Percentiles rank a stretch among this genome's conserved stretches.
These are phyloP conservation scores for Melikaiella ostensackeni DNA, from an alignment of 2,888 invertebrate species.

Conservation along the genomic window DNA sequence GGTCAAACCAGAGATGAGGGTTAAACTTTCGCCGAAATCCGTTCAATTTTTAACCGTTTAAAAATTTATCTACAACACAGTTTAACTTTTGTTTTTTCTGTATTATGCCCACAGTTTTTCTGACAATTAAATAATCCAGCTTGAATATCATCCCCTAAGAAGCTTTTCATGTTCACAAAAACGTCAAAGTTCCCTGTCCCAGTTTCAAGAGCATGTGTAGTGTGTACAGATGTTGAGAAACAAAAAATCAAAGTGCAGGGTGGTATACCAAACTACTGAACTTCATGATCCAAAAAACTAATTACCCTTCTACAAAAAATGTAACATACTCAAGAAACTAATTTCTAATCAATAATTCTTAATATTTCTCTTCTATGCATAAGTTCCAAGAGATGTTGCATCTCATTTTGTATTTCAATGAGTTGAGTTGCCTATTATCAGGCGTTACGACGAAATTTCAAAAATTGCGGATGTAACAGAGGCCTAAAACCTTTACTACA, in stretches of 20 bases:
- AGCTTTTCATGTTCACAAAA: conserved; percentile 31
- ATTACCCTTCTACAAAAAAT: neutral
- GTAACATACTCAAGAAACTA: neutral
- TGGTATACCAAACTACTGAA: neutral
- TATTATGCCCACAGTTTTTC: neutral
- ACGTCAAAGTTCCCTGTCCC: conserved; percentile 22
- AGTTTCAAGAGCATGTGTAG: conserved; percentile 16
- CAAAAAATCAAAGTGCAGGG: neutral
- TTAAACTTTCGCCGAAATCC: too few species aligned
- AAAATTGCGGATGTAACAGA: too few species aligned
- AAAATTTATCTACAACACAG: too few species aligned
- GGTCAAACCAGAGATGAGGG: too few species aligned
- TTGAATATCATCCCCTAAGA: conserved; percentile 7
- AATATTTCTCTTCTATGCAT: neutral
- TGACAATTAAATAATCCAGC: conserved; percentile 3
- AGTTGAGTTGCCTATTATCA: too few species aligned
- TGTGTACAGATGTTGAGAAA: conserved; percentile 9
- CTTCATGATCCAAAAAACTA: neutral
- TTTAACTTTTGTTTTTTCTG: too few species aligned
- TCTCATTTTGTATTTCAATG: too few species aligned
- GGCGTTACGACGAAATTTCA: too few species aligned
- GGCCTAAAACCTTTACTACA: too few species aligned
- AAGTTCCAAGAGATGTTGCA: too few species aligned
- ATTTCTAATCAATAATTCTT: neutral
- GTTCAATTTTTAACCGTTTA: too few species aligned